Base-by-base conservation (phyloP, 1,140 invertebrate species). In the Drosophila lacertosa region DNA sequence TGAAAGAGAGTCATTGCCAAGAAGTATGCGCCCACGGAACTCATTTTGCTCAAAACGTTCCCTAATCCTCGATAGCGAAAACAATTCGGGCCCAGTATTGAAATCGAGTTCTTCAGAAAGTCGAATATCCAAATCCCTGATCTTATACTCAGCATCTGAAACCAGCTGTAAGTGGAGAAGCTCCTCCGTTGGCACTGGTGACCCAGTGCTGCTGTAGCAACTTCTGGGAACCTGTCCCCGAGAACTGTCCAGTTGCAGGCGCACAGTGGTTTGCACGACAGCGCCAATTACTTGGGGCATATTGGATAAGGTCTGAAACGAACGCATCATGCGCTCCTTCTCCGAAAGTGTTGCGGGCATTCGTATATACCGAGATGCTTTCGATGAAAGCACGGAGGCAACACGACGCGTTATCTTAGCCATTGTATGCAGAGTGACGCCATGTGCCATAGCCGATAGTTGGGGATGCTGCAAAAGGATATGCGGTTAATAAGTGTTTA, bases 21-120 rank as follows among this genome's bases (percentile, higher is more conserved):
- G 45, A 13, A 90, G 44, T 37, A 90, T 74, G 3, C 88, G 82
- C 7, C 88, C 88, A 26, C 88, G 88, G 51, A 90, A 90, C 51
- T 90, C 88, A 50, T 90, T 90, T 20, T 90, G 88, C 18, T 90
- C 88, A 7, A 90, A 90, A 0, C 88, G 79, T 16, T 90, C 88
- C 26, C 71, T 90, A 39, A 90, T 90, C 22, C 75, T 58, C 0
- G 82, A 81, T 18, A 81, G 45, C 4, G 66, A 37, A n/a, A 84
- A 90, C 15, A 90, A 58, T 11, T 90, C 82, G 0, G 51, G 44
- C 10, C 70, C 57, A 11, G 73, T 67, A 11, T 51, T 48, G 3
- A 51, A 16, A 10, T 71, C 51, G 5, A 70, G 48, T 22, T 89
- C 72, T 0, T 84, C 67, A 1, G 76, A 54, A 4, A 83, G 35